Evolutionary conservation across 2,113 vertebrate species (phyloP), one percentile per base, ranked within the genome.

Genomic region (Corythaixoides concolor): DNA sequence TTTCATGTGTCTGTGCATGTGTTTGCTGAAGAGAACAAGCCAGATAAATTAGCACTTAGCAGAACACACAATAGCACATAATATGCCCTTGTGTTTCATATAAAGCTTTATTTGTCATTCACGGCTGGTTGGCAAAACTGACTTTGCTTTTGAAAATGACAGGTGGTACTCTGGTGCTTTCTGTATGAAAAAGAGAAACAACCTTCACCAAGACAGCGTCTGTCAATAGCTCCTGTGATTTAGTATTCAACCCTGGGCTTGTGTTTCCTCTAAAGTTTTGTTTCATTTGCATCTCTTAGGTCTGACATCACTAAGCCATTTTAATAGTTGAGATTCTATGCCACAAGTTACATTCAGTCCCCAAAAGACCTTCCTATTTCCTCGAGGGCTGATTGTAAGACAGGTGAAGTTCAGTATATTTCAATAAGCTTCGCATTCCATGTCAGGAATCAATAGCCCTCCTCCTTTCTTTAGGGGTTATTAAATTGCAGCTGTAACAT

Each of bases 41-140:
- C 98, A 98, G 98, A 98, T 98, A 99, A 98, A 99, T 98, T 98
- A 98, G 98, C 98, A 98, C 98, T 98, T 98, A 98, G 97, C 97
- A 96, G 97, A 97, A 97, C 96, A 95, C 98, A 99, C 98, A 98
- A 98, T 98, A 97, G 98, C 97, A 95, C 97, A 98, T 98, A 98
- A 98, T 98, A 98, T 98, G 98, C 96, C 97, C 98, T 98, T 98
- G 98, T 98, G 97, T 98, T 98, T 98, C 97, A 93, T 97, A 97
- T 97, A 98, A 98, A 98, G 98, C 98, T 98, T 98, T 98, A 98
- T 98, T 98, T 98, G 98, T 98, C 97, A 98, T 98, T 98, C 98
- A 98, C 91, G 96, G 98, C 97, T 98, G 98, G 98, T 98, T 98
- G 98, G 98, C 98, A 98, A 98, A 98, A 98, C 98, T 98, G 98